Evolutionary conservation across 1,140 invertebrate species (phyloP).

Genomic region (Drosophila biarmipes): DNA sequence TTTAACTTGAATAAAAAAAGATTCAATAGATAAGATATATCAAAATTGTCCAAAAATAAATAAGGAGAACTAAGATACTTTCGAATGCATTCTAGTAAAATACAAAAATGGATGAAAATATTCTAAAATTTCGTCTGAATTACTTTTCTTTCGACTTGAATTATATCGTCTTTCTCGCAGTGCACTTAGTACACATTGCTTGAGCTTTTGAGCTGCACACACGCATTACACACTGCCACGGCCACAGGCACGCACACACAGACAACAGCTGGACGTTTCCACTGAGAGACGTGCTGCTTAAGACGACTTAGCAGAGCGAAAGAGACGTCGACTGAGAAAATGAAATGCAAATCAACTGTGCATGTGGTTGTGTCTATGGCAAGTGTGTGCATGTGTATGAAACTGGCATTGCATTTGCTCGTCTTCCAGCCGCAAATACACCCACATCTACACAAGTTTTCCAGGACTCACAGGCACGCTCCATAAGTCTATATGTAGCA

Average conservation of each 20-base stretch:
- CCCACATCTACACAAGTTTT: slow-evolving; percentile 11
- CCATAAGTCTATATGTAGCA: slow-evolving; percentile 5
- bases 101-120: too few species aligned
- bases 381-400: slow-evolving; percentile 16
- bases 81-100: too few species aligned
- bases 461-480: slow-evolving; percentile 8
- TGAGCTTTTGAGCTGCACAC: slow-evolving; percentile 64
- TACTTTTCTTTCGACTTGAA: not conserved
- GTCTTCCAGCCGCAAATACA: not conserved
- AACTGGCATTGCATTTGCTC: slow-evolving; percentile 33
- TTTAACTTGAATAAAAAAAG: too few species aligned
- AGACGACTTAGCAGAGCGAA: slow-evolving; percentile 39
- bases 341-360: slow-evolving; percentile 76
- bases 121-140: too few species aligned
- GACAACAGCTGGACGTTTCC: slow-evolving; percentile 12
- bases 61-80: too few species aligned
- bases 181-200: slow-evolving; percentile 20
- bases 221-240: slow-evolving; percentile 22
- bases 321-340: slow-evolving; percentile 34
- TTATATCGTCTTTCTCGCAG: not conserved
- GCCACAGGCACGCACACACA: slow-evolving; percentile 26
- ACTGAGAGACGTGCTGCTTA: slow-evolving; percentile 40
- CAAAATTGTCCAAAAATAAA: too few species aligned
- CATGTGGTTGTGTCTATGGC: slow-evolving; percentile 3
- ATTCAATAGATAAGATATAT: too few species aligned